Evolutionary conservation across 2,888 invertebrate genomes (phyloP), one percentile per base, ranked within the genome.

Genomic region (Limnephilus auricula): DNA sequence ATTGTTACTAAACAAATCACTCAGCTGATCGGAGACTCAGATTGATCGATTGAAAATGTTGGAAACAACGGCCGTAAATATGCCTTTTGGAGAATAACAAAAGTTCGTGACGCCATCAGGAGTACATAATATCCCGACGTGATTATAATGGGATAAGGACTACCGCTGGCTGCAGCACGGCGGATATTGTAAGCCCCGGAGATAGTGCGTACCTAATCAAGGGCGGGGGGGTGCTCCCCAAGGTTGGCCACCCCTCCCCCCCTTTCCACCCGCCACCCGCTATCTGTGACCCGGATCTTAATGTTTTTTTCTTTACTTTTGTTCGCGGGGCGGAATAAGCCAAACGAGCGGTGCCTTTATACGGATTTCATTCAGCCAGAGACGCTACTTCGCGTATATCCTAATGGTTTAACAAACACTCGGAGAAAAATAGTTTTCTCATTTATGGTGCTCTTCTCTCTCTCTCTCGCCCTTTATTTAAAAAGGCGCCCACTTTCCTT

Each of bases 231-330:
- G 32, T 31, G 18, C 83, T 10, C 50, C 82, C 89, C 85, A 85
- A 86, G 86, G 86, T 65, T 37, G 34, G 12, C 90, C 78, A 10
- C 78, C 84, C 89, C 40, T 89, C 85, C 89, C 78, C 78, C 31
- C 25, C 65, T 9, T 9, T 0, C 65, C 10, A 12, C 40, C 91
- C 88, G 80, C 40, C 90, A n/a, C 40, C 40, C 89, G 32, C 40
- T 92, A 92, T 92, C 92, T 90, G 84, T 92, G 92, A 92, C 92
- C 90, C 90, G 90, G 92, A 92, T 92, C 91, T 92, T 92, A 92
- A 92, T 92, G 92, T 92, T 92, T 91, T 92, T 92, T 92, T 91
- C 87, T 89, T 91, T 92, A 92, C 92, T 90, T 92, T 91, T 89
- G 92, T 91, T 89, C 89, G 87, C 92, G 89, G 65, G 79, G 90